A percentile compares a stretch with the other conserved stretches of the same genome.
Evolutionary conservation across 2,797 vertebrate genomes (phyloP).

Genomic region (Avahi laniger): DNA sequence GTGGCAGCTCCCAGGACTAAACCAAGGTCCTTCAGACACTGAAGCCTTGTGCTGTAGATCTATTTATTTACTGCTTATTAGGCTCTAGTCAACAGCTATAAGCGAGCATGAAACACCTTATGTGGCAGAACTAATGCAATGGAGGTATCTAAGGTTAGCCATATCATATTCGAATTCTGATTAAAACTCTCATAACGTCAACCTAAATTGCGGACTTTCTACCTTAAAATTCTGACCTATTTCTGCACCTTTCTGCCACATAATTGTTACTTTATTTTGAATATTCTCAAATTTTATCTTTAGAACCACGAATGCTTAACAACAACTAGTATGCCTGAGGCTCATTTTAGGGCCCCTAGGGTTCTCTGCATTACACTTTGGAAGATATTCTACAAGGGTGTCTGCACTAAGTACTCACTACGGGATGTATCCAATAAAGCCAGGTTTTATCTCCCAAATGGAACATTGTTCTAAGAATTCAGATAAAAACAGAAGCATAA

Average conservation of each 20-base stretch:
- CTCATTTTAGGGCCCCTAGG: background rate
- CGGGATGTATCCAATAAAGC: background rate
- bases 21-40: background rate
- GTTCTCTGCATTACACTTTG: background rate
- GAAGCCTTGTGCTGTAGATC: background rate
- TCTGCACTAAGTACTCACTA: background rate
- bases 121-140: background rate
- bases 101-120: background rate
- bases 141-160: background rate
- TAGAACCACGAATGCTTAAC: background rate
- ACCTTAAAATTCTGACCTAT: constrained; percentile 14
- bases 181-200: background rate
- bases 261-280: constrained; percentile 43
- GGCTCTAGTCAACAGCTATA: background rate
- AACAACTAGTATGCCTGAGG: background rate
- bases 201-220: background rate
- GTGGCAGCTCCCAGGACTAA: background rate
- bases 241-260: background rate
- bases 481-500: background rate
- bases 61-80: background rate
- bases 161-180: constrained; percentile 10
- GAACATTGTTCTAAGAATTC: background rate
- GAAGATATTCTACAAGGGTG: background rate
- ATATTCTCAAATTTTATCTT: constrained; percentile 19
- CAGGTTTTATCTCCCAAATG: background rate